Percentiles rank a stretch among this genome's conserved stretches.
These are phyloP conservation scores for Cheirogaleus major DNA, from an alignment of 2,797 vertebrate species.

Conservation along the genomic window DNA sequence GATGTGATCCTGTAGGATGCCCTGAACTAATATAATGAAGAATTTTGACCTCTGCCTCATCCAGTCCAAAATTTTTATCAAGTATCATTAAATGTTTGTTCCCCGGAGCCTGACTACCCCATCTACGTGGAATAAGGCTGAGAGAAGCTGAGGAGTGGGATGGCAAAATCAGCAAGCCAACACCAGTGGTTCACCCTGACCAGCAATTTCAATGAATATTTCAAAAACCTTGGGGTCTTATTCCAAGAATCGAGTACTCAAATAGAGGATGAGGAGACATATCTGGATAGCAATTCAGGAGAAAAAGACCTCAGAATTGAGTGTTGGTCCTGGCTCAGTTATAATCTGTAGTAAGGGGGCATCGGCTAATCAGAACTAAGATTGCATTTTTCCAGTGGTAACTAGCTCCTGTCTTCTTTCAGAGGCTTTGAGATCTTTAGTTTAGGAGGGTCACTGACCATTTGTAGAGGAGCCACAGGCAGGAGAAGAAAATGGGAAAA, in stretches of 20 bases:
- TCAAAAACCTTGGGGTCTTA: background rate
- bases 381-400: background rate
- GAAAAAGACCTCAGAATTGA: background rate
- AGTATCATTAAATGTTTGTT: background rate
- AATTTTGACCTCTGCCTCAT: constrained; percentile 27
- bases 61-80: background rate
- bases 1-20: background rate
- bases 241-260: background rate
- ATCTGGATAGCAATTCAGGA: background rate
- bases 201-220: constrained; percentile 10
- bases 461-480: background rate
- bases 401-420: background rate
- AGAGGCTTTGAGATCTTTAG: background rate
- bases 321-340: background rate
- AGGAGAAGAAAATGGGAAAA: background rate
- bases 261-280: background rate
- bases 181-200: background rate
- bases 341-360: background rate
- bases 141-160: background rate
- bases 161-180: background rate
- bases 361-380: background rate
- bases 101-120: background rate
- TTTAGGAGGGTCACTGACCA: background rate
- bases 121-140: background rate
- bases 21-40: constrained; percentile 23